phyloP scores from a whole-genome alignment of 2,888 invertebrate species.

The Poecilus cupreus region DNA sequence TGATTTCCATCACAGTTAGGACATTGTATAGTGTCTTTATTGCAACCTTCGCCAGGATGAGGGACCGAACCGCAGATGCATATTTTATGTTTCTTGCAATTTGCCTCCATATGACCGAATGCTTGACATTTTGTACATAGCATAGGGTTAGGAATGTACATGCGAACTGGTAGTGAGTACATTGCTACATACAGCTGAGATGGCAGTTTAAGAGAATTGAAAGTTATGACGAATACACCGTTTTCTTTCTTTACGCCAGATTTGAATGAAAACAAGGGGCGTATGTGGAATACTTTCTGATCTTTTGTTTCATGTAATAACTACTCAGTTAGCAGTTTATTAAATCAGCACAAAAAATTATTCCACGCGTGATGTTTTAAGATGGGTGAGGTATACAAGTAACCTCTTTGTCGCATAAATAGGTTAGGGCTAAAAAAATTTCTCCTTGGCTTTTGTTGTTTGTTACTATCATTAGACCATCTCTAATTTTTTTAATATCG shows the following conservation, averaged over 20 bases:
- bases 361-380: not conserved
- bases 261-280: not conserved
- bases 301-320: not conserved
- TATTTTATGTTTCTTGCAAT: not conserved
- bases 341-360: not conserved
- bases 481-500: slow-evolving; percentile 6
- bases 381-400: not conserved
- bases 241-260: not conserved
- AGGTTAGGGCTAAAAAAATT: not conserved
- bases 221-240: not conserved
- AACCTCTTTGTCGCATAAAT: not conserved
- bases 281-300: not conserved
- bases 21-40: not conserved
- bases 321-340: not conserved
- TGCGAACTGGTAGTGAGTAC: too few species aligned
- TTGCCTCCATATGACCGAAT: not conserved
- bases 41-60: not conserved
- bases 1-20: not conserved
- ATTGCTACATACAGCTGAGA: not conserved
- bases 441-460: not conserved
- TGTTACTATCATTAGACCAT: not conserved
- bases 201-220: not conserved
- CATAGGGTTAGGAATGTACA: not conserved
- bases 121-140: not conserved
- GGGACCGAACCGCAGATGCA: not conserved